phyloP scores from a whole-genome alignment of 2,888 invertebrate genomes.

The Neoitamus cyanurus region DNA sequence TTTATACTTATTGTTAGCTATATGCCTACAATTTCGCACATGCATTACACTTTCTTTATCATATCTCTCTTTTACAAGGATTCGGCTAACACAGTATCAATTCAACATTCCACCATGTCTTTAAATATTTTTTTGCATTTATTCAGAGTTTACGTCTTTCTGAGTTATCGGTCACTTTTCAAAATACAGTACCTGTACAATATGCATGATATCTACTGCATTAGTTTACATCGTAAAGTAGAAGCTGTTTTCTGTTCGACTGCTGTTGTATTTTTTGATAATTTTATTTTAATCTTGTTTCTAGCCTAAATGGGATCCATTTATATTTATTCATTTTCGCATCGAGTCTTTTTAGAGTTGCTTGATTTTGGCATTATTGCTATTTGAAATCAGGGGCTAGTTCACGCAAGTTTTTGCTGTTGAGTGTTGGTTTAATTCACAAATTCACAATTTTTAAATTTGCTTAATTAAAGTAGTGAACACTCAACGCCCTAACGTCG shows the following conservation, averaged over 20 bases:
- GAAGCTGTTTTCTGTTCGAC: not conserved
- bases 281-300: not conserved
- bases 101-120: not conserved
- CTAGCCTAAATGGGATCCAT: not conserved
- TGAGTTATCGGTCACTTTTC: not conserved
- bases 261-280: not conserved
- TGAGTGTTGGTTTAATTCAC: too few relatives aligned
- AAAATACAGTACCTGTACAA: not conserved
- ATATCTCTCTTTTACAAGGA: not conserved
- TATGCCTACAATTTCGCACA: not conserved
- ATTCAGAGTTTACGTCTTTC: not conserved
- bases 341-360: not conserved
- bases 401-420: too few relatives aligned
- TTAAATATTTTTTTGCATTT: not conserved
- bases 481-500: too few relatives aligned
- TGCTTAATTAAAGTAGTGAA: too few relatives aligned
- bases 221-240: not conserved
- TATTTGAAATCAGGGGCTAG: not conserved
- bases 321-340: not conserved
- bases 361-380: not conserved
- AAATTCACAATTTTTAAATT: too few relatives aligned
- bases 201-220: not conserved
- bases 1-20: conserved; percentile 4
- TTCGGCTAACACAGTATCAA: not conserved
- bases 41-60: not conserved